Evolutionary conservation across 2,888 invertebrate species (phyloP).

Genomic region (Helleia helle): DNA sequence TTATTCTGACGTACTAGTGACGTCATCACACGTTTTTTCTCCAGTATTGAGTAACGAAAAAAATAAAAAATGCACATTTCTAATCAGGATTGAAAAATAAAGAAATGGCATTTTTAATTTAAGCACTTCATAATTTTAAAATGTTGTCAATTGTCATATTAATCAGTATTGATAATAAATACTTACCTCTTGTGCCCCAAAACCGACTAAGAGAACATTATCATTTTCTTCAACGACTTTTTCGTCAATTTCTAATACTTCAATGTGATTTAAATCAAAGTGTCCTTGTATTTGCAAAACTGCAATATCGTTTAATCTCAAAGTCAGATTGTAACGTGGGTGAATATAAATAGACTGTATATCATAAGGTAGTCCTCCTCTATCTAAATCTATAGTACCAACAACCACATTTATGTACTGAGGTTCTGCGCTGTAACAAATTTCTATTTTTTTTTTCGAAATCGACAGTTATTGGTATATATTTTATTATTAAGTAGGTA

Average conservation of each 20-base stretch:
- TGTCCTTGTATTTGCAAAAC: slow-evolving; percentile 35
- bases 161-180: background rate
- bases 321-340: slow-evolving; percentile 32
- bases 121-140: too few species aligned
- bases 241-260: slow-evolving; percentile 30
- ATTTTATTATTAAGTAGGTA: too few species aligned
- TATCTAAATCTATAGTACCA: slow-evolving; percentile 48
- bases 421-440: slow-evolving; percentile 40
- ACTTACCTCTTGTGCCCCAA: slow-evolving; percentile 46
- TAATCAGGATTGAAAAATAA: too few species aligned
- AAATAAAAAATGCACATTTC: too few species aligned
- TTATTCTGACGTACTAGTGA: too few species aligned
- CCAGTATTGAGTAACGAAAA: too few species aligned
- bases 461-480: too few species aligned
- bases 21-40: too few species aligned
- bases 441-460: too few species aligned
- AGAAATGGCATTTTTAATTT: too few species aligned
- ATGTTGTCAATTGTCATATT: too few species aligned
- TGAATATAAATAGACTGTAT: slow-evolving; percentile 36
- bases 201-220: slow-evolving; percentile 42
- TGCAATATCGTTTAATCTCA: slow-evolving; percentile 48
- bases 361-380: slow-evolving; percentile 34
- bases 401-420: slow-evolving; percentile 41
- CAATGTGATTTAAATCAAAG: slow-evolving; percentile 34
- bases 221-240: slow-evolving; percentile 39